phyloP scores from a whole-genome alignment of 2,113 vertebrate genomes.

The Psilopsiagon aurifrons region DNA sequence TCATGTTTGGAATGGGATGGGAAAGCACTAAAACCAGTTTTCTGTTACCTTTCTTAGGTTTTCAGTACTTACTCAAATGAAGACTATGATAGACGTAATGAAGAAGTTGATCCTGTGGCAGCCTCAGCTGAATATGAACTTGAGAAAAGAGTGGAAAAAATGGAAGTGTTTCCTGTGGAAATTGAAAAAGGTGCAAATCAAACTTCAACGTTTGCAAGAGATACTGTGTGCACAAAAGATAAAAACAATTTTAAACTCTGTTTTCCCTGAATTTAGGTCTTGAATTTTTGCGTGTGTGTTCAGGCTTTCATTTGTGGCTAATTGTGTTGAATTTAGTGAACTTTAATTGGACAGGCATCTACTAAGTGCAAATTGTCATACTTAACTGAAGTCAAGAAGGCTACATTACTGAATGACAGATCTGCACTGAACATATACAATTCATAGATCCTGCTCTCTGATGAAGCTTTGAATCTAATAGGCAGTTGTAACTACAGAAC shows the following conservation, averaged over 20 bases:
- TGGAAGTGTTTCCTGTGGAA: constrained; percentile 93
- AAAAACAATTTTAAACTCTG: neutral
- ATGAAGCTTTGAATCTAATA: neutral
- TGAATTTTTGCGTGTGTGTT: neutral
- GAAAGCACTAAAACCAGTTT: neutral
- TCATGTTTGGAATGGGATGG: neutral
- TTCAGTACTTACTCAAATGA: constrained; percentile 92
- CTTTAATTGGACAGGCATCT: neutral
- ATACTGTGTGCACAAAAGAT: neutral
- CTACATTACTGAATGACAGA: neutral
- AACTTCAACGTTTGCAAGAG: neutral
- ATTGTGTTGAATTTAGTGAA: neutral
- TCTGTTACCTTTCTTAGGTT: constrained; percentile 73
- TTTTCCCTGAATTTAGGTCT: neutral
- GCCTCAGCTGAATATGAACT: constrained; percentile 92
- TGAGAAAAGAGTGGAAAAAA: constrained; percentile 94
- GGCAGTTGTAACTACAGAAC: neutral
- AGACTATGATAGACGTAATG: constrained; percentile 91
- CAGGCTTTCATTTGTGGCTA: neutral
- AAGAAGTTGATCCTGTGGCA: constrained; percentile 91
- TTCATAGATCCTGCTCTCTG: neutral
- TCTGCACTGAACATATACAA: neutral
- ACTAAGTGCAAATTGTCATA: neutral
- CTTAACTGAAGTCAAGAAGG: neutral
- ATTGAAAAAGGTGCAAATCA: constrained; percentile 86